phyloP scores from a whole-genome alignment of 1,140 invertebrate species.

The Zaprionus africanus region DNA sequence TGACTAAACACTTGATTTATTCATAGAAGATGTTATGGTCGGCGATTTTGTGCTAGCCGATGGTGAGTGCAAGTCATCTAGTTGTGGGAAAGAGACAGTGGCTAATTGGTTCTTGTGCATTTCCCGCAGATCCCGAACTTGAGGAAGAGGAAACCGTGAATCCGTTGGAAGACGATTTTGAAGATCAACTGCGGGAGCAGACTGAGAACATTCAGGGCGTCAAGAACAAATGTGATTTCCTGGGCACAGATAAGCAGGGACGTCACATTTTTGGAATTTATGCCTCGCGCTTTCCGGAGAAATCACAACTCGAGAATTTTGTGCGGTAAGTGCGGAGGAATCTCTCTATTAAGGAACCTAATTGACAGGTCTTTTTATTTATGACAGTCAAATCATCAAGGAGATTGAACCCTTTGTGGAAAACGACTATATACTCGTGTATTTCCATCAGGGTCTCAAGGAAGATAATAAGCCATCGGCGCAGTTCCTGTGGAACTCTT shows the following conservation, averaged over 20 bases:
- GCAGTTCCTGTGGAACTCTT: slow-evolving; percentile 98
- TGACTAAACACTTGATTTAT: slow-evolving; percentile 35
- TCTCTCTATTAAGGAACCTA: background rate
- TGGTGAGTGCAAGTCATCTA: slow-evolving; percentile 53
- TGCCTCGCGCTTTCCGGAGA: slow-evolving; percentile 95
- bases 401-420: slow-evolving; percentile 99
- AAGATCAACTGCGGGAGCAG: slow-evolving; percentile 81
- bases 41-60: slow-evolving; percentile 79
- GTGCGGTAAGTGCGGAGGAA: slow-evolving; percentile 55
- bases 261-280: slow-evolving; percentile 98
- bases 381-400: slow-evolving; percentile 94
- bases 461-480: slow-evolving; percentile 98
- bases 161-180: slow-evolving; percentile 81
- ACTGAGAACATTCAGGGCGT: slow-evolving; percentile 59
- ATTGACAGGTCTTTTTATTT: background rate
- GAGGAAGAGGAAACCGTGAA: slow-evolving; percentile 70
- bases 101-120: background rate
- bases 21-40: slow-evolving; percentile 82
- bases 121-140: slow-evolving; percentile 60
- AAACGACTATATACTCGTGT: slow-evolving; percentile 99
- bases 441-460: slow-evolving; percentile 98
- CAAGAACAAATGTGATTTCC: slow-evolving; percentile 80
- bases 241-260: slow-evolving; percentile 87
- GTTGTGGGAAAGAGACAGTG: slow-evolving; percentile 1
- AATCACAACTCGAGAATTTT: slow-evolving; percentile 84